Base-by-base conservation (phyloP, 2,888 invertebrate species). In the Xestia c-nigrum region DNA sequence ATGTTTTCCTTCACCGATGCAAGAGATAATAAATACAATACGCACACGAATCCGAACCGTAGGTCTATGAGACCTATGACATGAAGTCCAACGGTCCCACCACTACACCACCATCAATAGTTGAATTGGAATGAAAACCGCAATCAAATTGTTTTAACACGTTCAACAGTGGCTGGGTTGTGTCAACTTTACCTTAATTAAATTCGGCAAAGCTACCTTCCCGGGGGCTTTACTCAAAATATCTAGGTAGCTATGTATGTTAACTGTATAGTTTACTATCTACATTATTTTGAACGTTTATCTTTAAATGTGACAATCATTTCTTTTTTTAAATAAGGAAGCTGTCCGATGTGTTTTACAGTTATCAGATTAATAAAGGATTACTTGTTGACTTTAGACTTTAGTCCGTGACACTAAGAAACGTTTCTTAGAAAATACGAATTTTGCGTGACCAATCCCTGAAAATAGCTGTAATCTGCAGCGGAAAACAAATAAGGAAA, bases 331-430 rank as follows among this genome's bases (percentile, higher is more conserved):
- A 72, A 80, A 80, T 74, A 1, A 77, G 83, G 85, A 79, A 81
- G 72, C 66, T 64, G 75, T 67, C 67, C 75, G 66, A 83, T 81
- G 79, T 85, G 85, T 86, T 87, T 78, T 86, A 81, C 47, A 73
- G 78, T 89, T 90, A 90, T 90, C 90, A 77, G 72, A 85, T 87
- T 86, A 89, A 86, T 85, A 81, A 80, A 83, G 65, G 78, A 85
- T 87, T 84, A 73, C 67, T 82, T 85, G 87, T 90, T 89, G 72
- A 77, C 81, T 85, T 86, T 85, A 82, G 46, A 46, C 46, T 84
- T 72, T 59, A 75, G 50, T 31, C 63, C 6, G 47, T 66, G 67
- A 84, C 80, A 76, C 84, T 77, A 65, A 78, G 74, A 78, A 72
- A 71, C n/a, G 40, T 79, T 90, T 88, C 87, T 47, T 14, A 81